Conservation (phyloP, 1,140 invertebrate species). For the Lepidurus apus region DNA sequence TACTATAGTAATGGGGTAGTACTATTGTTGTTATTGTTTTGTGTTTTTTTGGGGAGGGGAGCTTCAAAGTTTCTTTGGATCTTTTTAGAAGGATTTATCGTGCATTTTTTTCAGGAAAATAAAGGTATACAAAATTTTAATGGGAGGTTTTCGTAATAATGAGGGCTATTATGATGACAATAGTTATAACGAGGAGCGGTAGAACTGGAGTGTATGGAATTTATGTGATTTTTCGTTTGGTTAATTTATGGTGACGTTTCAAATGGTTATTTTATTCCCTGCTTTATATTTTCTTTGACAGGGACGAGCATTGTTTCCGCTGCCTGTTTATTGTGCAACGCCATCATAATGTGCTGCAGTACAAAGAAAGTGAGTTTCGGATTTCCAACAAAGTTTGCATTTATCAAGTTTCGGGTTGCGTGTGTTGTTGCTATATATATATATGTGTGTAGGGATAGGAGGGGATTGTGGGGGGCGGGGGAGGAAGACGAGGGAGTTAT, state of each 20-base stretch:
- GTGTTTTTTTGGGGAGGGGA: too few species aligned
- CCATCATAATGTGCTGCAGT: slow-evolving; percentile 61
- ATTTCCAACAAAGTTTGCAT: background rate
- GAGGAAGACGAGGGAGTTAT: background rate
- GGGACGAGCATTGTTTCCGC: slow-evolving; percentile 52
- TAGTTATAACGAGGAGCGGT: too few species aligned
- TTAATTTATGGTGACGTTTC: background rate
- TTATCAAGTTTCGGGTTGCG: slow-evolving; percentile 17
- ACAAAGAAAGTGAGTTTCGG: slow-evolving; percentile 56
- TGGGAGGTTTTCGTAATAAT: too few species aligned
- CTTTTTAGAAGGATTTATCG: too few species aligned
- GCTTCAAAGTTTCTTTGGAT: too few species aligned
- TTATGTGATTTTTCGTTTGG: background rate
- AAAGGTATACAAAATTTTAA: too few species aligned
- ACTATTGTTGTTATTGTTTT: too few species aligned
- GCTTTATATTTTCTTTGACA: slow-evolving; percentile 38
- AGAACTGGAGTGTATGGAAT: too few species aligned
- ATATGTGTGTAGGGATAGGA: too few species aligned
- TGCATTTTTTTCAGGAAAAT: too few species aligned
- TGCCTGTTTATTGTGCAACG: slow-evolving; percentile 59
- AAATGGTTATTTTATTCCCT: background rate
- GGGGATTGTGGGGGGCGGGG: background rate
- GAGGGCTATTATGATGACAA: too few species aligned
- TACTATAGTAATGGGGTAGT: too few species aligned
- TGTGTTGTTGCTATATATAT: slow-evolving; percentile 1